Percentiles rank a stretch among this genome's conserved stretches.
Evolutionary conservation across 2,113 vertebrate genomes (phyloP).

Genomic region (Castor canadensis): DNA sequence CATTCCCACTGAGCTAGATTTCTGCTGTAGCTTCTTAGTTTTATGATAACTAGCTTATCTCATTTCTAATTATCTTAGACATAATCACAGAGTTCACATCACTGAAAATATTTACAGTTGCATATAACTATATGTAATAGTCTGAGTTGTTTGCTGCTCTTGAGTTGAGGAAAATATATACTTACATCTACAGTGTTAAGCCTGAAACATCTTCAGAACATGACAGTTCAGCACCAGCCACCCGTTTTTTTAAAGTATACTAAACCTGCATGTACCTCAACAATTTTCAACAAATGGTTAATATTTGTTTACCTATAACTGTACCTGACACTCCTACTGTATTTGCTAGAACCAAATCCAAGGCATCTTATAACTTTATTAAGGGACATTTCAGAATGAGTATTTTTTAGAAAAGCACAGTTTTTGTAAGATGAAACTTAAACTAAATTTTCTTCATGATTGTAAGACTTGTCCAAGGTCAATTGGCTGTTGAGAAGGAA

Average conservation of each 20-base stretch:
- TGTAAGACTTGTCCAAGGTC: neutral
- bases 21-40: neutral
- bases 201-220: neutral
- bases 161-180: neutral
- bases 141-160: neutral
- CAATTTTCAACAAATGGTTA: neutral
- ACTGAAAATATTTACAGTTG: neutral
- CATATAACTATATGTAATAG: neutral
- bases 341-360: neutral
- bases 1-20: neutral
- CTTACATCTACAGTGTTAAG: neutral
- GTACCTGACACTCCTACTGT: neutral
- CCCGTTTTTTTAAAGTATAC: neutral
- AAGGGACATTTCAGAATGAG: neutral
- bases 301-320: neutral
- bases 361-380: neutral
- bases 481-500: neutral
- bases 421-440: conserved; percentile 25
- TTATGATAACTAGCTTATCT: neutral
- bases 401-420: neutral
- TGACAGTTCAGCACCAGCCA: neutral
- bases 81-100: neutral
- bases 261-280: neutral
- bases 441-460: neutral
- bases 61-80: neutral